Evolutionary conservation across 2,113 vertebrate species (phyloP).

Genomic region (Asarcornis scutulata): DNA sequence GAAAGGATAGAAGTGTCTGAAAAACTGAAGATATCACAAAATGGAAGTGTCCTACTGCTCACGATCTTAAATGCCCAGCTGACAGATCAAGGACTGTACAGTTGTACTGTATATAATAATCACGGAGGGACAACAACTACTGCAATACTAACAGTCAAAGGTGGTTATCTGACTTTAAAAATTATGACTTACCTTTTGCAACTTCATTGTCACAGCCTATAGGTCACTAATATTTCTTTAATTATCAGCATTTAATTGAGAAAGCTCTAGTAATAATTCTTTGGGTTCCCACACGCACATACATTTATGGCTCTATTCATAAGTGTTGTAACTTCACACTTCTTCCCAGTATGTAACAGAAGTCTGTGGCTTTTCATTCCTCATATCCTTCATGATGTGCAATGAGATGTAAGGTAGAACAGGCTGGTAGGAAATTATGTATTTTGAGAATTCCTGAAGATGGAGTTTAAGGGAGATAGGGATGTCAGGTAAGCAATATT

Average conservation of each 20-base stretch:
- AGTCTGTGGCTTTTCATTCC: not conserved
- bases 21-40: constrained; percentile 79
- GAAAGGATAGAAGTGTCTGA: constrained; percentile 73
- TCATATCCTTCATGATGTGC: not conserved
- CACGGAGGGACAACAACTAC: constrained; percentile 80
- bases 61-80: constrained; percentile 77
- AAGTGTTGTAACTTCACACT: not conserved
- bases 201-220: constrained; percentile 23
- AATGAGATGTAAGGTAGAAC: not conserved
- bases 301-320: constrained; percentile 19
- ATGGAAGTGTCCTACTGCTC: constrained; percentile 79
- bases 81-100: constrained; percentile 84
- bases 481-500: not conserved
- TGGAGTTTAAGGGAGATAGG: not conserved
- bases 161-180: constrained; percentile 83
- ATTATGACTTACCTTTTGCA: constrained; percentile 67
- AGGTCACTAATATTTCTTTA: not conserved
- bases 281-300: not conserved
- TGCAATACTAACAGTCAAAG: constrained; percentile 88
- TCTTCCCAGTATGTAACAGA: not conserved
- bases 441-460: not conserved
- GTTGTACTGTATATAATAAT: constrained; percentile 81
- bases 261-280: constrained; percentile 5
- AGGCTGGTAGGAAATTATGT: not conserved
- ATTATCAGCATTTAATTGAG: not conserved